Conservation (phyloP, 2,888 invertebrate species). For the Ceramica pisi region DNA sequence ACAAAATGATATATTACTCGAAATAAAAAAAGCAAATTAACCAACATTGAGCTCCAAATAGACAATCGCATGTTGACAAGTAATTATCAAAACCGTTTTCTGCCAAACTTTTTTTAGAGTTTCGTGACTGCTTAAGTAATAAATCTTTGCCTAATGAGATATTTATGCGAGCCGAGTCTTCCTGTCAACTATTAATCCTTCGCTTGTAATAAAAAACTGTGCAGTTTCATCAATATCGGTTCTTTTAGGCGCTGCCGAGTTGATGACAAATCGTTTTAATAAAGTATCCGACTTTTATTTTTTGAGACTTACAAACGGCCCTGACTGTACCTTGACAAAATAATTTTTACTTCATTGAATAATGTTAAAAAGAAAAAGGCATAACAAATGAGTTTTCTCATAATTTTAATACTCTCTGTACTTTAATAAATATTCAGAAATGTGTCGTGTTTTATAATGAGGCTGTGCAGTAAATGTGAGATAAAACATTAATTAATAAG, state of each 20-base stretch:
- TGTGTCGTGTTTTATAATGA: conserved; percentile 34
- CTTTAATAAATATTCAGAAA: conserved; percentile 32
- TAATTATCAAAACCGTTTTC: conserved; percentile 88
- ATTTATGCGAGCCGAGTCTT: conserved; percentile 87
- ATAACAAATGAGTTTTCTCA: conserved; percentile 11
- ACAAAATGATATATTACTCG: conserved; percentile 87
- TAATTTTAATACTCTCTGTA: conserved; percentile 18
- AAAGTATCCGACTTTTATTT: conserved; percentile 60
- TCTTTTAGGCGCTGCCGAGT: conserved; percentile 51
- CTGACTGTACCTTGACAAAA: conserved; percentile 47
- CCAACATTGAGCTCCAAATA: conserved; percentile 82
- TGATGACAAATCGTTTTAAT: conserved; percentile 67
- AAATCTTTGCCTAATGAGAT: conserved; percentile 90
- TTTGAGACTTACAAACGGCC: conserved; percentile 27
- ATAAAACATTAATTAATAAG: conserved; percentile 27
- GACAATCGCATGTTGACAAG: conserved; percentile 90
- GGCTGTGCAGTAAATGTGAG: conserved; percentile 23
- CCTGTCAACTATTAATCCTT: conserved; percentile 89
- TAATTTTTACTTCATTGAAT: conserved; percentile 15
- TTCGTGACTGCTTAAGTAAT: conserved; percentile 88
- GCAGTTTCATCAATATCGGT: conserved; percentile 79
- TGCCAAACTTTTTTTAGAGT: conserved; percentile 86
- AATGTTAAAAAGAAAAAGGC: conserved; percentile 10
- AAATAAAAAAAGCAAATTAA: conserved; percentile 86
- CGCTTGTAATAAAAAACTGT: conserved; percentile 77